phyloP scores from a whole-genome alignment of 2,888 invertebrate species.

The Timandra comae region DNA sequence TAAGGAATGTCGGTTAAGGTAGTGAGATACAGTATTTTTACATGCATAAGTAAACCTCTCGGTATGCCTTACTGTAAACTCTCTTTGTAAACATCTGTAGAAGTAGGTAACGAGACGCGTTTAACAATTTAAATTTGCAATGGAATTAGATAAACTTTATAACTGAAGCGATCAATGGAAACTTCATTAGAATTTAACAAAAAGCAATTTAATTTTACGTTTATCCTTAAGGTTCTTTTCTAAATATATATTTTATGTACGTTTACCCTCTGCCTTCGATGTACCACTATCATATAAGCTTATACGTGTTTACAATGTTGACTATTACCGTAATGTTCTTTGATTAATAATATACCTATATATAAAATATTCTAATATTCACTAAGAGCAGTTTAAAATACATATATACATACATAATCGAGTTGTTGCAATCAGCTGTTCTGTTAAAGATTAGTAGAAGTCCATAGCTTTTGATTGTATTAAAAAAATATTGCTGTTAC shows the following conservation, averaged over 20 bases:
- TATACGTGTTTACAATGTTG: slow-evolving; percentile 74
- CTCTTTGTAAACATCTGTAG: slow-evolving; percentile 24
- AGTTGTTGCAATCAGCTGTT: too few relatives aligned
- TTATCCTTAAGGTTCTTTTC: slow-evolving; percentile 36
- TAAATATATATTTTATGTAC: slow-evolving; percentile 62
- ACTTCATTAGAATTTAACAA: slow-evolving; percentile 32
- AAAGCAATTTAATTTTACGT: slow-evolving; percentile 36
- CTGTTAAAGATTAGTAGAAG: slow-evolving; percentile 3
- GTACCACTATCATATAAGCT: slow-evolving; percentile 59
- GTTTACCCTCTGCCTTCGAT: slow-evolving; percentile 61
- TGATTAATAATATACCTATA: slow-evolving; percentile 31
- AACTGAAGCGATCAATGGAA: slow-evolving; percentile 27
- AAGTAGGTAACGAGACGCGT: slow-evolving; percentile 41
- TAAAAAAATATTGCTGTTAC: slow-evolving; percentile 21
- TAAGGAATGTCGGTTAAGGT: slow-evolving; percentile 42
- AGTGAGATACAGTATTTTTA: slow-evolving; percentile 65
- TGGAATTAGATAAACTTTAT: slow-evolving; percentile 23
- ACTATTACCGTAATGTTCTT: slow-evolving; percentile 63
- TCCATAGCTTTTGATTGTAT: not conserved
- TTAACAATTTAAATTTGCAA: slow-evolving; percentile 21
- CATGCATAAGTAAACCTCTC: slow-evolving; percentile 55
- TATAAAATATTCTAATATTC: slow-evolving; percentile 29
- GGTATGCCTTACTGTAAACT: slow-evolving; percentile 62
- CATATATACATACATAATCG: too few relatives aligned
- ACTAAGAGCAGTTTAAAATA: not conserved